A percentile compares a stretch with the other conserved stretches of the same genome.
phyloP scores from a whole-genome alignment of 2,888 invertebrate genomes.

The Himalopsyche anomala region DNA sequence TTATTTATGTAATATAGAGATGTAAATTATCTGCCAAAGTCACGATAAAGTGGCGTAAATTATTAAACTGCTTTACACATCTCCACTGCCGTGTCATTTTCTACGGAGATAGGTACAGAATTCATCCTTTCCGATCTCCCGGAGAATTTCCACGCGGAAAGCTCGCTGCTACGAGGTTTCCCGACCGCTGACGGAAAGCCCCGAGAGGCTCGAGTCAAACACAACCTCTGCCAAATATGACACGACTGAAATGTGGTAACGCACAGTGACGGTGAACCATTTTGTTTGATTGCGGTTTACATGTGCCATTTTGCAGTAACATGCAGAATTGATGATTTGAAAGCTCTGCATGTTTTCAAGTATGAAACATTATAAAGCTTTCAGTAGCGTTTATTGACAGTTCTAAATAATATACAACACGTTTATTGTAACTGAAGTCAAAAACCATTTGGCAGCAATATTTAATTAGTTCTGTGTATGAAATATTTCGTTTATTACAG shows the following conservation, averaged over 20 bases:
- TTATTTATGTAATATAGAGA: too few relatives aligned
- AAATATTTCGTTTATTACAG: too few relatives aligned
- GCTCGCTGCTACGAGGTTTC: constrained; percentile 30
- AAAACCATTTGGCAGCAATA: too few relatives aligned
- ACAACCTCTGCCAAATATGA: constrained; percentile 49
- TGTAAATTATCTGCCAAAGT: too few relatives aligned
- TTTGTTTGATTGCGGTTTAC: constrained; percentile 28
- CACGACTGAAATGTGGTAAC: constrained; percentile 48
- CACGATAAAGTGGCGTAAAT: too few relatives aligned
- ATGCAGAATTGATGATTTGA: constrained; percentile 9
- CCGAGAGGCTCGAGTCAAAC: constrained; percentile 49
- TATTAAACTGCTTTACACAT: too few relatives aligned
- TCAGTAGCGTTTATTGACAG: neutral
- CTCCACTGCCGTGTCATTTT: neutral
- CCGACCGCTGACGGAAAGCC: constrained; percentile 12
- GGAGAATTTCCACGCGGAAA: constrained; percentile 42
- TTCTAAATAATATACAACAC: too few relatives aligned
- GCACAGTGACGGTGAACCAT: constrained; percentile 9
- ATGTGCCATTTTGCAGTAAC: neutral
- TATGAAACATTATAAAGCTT: neutral
- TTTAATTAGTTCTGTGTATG: too few relatives aligned
- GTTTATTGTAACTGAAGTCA: too few relatives aligned
- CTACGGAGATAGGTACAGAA: neutral
- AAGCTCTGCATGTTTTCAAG: constrained; percentile 29
- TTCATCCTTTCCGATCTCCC: constrained; percentile 14